Conservation (phyloP, 1,140 invertebrate species). For the Lordiphosa mommai region DNA sequence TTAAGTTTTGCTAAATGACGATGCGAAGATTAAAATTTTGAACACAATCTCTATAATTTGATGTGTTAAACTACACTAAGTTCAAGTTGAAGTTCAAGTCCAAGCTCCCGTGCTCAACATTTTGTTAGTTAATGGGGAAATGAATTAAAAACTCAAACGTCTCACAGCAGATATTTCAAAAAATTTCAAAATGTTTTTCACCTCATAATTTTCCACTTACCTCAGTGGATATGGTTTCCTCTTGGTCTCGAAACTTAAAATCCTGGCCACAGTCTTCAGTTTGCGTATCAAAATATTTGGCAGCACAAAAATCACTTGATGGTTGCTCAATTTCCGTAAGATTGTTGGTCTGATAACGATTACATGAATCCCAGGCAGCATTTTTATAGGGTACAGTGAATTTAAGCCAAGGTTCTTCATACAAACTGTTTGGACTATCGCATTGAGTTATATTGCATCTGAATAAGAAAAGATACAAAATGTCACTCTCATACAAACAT, state of each 20-base stretch:
- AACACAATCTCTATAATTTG: background rate
- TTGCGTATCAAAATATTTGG: slow-evolving; percentile 72
- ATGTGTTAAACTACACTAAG: background rate
- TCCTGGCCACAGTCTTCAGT: slow-evolving; percentile 48
- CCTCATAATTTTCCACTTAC: too few species aligned
- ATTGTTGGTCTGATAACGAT: slow-evolving; percentile 63
- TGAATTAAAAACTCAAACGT: too few species aligned
- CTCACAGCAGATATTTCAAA: too few species aligned
- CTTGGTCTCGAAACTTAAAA: slow-evolving; percentile 58
- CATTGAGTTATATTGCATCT: slow-evolving; percentile 86
- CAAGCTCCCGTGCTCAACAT: too few species aligned
- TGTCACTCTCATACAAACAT: slow-evolving; percentile 5
- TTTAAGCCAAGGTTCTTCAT: slow-evolving; percentile 81
- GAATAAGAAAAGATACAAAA: background rate
- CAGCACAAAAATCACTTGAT: slow-evolving; percentile 29
- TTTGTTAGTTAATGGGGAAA: too few species aligned
- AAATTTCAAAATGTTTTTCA: too few species aligned
- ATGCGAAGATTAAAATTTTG: too few species aligned
- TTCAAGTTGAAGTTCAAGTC: too few species aligned
- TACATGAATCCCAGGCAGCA: slow-evolving; percentile 80
- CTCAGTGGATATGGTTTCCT: slow-evolving; percentile 70
- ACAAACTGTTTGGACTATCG: slow-evolving; percentile 78
- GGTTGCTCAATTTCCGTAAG: background rate
- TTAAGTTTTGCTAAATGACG: too few species aligned
- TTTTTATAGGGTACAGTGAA: slow-evolving; percentile 80